Evolutionary conservation across 2,797 vertebrate genomes (phyloP).

Genomic region (Silurus lanzhouensis): DNA sequence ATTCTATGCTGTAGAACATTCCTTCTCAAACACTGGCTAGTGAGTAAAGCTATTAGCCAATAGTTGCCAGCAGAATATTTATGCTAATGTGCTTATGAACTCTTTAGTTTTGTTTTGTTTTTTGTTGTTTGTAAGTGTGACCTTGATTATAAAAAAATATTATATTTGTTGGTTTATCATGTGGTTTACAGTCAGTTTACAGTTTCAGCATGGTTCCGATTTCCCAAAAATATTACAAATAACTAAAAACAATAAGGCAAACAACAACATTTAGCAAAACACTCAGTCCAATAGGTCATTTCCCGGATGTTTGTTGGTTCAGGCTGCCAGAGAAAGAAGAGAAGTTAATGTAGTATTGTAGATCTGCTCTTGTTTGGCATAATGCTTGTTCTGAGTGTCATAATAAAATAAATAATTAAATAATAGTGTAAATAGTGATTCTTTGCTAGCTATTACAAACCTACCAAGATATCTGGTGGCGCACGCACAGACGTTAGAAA

Average conservation of each 20-base stretch:
- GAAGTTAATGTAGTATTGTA: not conserved
- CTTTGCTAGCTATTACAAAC: not conserved
- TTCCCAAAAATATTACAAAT: no score
- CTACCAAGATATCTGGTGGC: not conserved
- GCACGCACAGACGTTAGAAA: not conserved
- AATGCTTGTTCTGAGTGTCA: not conserved
- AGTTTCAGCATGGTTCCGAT: no score
- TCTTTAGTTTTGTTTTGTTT: not conserved
- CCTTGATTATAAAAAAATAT: not conserved
- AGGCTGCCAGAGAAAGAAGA: not conserved
- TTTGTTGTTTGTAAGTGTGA: not conserved
- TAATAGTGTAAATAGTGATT: not conserved
- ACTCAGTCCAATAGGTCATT: accelerated
- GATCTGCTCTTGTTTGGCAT: not conserved
- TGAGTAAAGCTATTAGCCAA: no score
- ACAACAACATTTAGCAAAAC: accelerated
- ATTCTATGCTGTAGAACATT: no score
- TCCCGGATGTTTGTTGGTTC: not conserved
- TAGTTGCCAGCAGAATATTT: not conserved
- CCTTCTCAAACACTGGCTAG: no score
- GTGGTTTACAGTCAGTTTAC: not conserved
- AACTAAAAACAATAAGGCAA: accelerated
- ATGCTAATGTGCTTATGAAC: not conserved
- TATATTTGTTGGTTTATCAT: not conserved
- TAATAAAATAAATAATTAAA: not conserved